phyloP scores from a whole-genome alignment of 2,797 vertebrate species.

The Xiphorhynchus erythropygius region DNA sequence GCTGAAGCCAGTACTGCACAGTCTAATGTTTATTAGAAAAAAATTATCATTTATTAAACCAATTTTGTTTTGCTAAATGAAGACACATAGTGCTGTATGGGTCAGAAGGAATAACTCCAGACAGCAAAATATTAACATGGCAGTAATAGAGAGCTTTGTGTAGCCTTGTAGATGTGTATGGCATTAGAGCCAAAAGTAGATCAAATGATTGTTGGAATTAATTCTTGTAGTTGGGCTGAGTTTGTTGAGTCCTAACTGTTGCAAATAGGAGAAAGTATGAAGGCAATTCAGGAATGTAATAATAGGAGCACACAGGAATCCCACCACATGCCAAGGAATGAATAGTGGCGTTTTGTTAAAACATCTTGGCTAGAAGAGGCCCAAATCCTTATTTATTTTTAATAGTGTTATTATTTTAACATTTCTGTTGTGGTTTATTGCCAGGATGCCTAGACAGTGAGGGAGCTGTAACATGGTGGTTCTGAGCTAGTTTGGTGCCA shows the following conservation, averaged over 20 bases:
- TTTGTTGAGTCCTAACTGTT: neutral
- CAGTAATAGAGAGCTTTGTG: neutral
- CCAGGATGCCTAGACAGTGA: conserved; percentile 34
- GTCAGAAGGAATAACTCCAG: neutral
- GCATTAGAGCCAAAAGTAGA: neutral
- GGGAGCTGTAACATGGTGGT: neutral
- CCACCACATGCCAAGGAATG: neutral
- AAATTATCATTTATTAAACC: neutral
- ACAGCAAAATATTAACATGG: neutral
- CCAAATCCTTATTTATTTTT: neutral
- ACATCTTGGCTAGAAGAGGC: conserved; percentile 19
- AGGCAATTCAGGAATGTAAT: neutral
- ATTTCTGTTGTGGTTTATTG: conserved; percentile 41
- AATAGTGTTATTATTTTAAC: conserved; percentile 44
- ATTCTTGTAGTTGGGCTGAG: neutral
- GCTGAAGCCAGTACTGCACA: neutral
- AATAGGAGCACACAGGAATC: neutral
- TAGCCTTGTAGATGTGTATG: neutral
- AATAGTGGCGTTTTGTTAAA: neutral
- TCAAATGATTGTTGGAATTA: neutral
- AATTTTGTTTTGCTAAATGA: neutral
- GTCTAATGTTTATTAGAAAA: neutral
- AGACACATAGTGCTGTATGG: neutral
- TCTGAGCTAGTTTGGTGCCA: fast-evolving
- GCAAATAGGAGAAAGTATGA: neutral